These are phyloP conservation scores for Oryzias dopingdopingensis DNA, from an alignment of 2,797 vertebrate genomes.

Conservation along the genomic window DNA sequence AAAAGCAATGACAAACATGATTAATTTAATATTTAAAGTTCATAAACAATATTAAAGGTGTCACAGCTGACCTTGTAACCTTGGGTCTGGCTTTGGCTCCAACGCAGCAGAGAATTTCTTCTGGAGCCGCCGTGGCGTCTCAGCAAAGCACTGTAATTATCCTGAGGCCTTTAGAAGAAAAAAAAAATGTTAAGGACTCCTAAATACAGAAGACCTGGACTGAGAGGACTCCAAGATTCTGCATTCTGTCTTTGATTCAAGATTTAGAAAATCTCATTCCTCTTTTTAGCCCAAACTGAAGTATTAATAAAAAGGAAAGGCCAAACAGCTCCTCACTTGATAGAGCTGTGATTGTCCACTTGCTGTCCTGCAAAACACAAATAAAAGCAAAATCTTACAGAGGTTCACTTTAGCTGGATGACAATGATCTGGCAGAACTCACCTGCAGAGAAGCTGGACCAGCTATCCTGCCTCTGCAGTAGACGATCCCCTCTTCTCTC, in stretches of 20 bases:
- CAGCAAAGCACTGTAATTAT: conserved; percentile 74
- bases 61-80: conserved; percentile 72
- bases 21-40: neutral
- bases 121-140: conserved; percentile 78
- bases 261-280: no score
- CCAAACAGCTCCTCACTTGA: conserved; percentile 42
- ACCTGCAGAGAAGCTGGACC: conserved; percentile 73
- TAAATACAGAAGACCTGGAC: no score
- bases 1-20: conserved; percentile 10
- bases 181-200: neutral
- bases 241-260: no score
- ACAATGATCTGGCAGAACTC: conserved; percentile 1
- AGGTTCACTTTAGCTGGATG: neutral
- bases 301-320: neutral
- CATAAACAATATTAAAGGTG: neutral
- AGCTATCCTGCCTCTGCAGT: conserved; percentile 75
- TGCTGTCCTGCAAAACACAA: conserved; percentile 63
- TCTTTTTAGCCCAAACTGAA: neutral
- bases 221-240: no score
- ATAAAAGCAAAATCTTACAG: neutral
- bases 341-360: conserved; percentile 58
- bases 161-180: conserved; percentile 61
- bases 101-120: conserved; percentile 78
- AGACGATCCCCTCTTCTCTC: conserved; percentile 48
- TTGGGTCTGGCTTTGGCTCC: conserved; percentile 77